phyloP scores from a whole-genome alignment of 1,140 invertebrate species.

The Dreissena polymorpha region DNA sequence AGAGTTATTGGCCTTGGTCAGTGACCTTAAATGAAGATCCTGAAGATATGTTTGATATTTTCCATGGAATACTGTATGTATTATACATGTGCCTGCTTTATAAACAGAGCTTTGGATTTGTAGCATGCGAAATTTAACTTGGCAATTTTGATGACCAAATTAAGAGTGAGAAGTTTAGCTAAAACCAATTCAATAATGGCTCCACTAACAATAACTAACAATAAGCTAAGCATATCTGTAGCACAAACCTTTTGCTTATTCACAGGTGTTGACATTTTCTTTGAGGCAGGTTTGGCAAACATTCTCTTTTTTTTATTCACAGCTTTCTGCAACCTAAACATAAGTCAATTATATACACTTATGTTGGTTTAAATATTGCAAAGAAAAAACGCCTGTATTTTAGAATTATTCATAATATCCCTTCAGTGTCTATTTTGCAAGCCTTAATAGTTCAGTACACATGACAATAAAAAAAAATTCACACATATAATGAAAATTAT shows the following conservation, averaged over 20 bases:
- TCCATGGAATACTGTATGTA: neutral
- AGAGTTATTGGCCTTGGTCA: neutral
- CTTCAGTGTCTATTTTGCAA: too few species aligned
- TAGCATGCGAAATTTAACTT: neutral
- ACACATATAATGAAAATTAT: too few species aligned
- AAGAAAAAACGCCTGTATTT: too few species aligned
- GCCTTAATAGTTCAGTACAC: too few species aligned
- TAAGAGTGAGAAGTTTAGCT: too few species aligned
- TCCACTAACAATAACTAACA: neutral
- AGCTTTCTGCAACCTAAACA: too few species aligned
- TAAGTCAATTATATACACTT: too few species aligned
- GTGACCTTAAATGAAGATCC: neutral
- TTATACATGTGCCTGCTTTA: too few species aligned
- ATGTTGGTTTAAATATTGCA: too few species aligned
- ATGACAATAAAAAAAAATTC: too few species aligned
- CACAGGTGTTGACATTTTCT: neutral
- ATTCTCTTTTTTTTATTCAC: neutral
- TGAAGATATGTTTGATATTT: neutral
- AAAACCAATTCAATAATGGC: neutral
- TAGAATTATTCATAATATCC: too few species aligned
- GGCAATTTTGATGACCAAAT: neutral
- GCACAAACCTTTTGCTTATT: conserved; percentile 12
- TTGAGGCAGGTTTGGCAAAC: conserved; percentile 38
- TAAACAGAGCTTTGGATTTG: neutral
- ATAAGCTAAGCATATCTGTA: neutral